phyloP scores from a whole-genome alignment of 2,797 vertebrate species.

The Cichlasoma orientale region DNA sequence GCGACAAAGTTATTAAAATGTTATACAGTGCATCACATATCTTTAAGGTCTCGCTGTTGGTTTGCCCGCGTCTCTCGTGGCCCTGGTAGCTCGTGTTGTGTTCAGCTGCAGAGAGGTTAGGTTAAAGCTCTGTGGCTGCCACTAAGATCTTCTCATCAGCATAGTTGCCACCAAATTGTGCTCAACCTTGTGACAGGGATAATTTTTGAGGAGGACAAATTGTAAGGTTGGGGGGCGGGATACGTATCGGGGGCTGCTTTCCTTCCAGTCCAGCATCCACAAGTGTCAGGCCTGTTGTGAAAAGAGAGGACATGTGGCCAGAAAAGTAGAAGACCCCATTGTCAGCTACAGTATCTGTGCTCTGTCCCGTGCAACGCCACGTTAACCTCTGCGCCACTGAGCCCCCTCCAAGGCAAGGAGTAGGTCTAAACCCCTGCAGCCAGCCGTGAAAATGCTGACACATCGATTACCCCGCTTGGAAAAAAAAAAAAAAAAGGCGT shows the following conservation, averaged over 20 bases:
- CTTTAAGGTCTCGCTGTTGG: conserved; percentile 59
- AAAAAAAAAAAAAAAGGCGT: conserved; percentile 5
- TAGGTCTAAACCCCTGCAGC: conserved; percentile 67
- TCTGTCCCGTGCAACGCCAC: conserved; percentile 6
- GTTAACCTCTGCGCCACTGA: conserved; percentile 60
- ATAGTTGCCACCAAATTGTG: conserved; percentile 34
- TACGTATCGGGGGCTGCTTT: not conserved
- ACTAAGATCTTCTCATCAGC: conserved; percentile 47
- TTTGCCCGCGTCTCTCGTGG: conserved; percentile 27
- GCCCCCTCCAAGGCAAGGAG: conserved; percentile 30
- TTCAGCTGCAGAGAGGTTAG: conserved; percentile 37
- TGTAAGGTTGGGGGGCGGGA: not conserved
- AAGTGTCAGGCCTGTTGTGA: conserved; percentile 50
- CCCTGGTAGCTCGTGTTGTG: conserved; percentile 34
- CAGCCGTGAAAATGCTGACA: conserved; percentile 77
- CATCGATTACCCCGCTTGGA: conserved; percentile 62
- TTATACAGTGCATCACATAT: conserved; percentile 48
- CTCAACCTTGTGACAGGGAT: conserved; percentile 21
- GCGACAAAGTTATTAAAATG: conserved; percentile 66
- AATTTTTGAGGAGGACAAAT: conserved; percentile 6
- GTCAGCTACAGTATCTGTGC: conserved; percentile 27
- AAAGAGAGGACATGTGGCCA: conserved; percentile 39
- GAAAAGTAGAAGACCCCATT: conserved; percentile 31
- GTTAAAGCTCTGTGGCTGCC: conserved; percentile 41
- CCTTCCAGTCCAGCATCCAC: conserved; percentile 30